A percentile compares a stretch with the other conserved stretches of the same genome.
phyloP scores from a whole-genome alignment of 2,888 invertebrate species.

The Dicycla oo region DNA sequence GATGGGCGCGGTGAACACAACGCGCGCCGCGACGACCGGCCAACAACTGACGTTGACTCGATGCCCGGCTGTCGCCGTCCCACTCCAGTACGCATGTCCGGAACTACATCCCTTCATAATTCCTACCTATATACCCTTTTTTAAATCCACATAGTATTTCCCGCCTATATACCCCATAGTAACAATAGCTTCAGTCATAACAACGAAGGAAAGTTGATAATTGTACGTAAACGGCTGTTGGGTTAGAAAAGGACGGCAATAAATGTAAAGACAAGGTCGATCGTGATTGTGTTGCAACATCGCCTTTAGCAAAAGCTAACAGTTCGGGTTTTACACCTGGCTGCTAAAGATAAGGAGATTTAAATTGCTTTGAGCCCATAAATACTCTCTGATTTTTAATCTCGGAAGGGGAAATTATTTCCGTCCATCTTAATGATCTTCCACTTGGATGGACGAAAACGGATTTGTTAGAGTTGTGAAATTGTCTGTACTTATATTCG shows the following conservation, averaged over 20 bases:
- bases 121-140: conserved; percentile 75
- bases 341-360: conserved; percentile 79
- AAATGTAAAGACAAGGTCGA: conserved; percentile 79
- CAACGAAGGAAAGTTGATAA: conserved; percentile 20
- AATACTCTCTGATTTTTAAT: conserved; percentile 69
- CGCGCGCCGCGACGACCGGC: conserved; percentile 82
- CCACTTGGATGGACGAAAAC: conserved; percentile 20
- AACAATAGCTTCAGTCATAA: conserved; percentile 56
- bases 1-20: conserved; percentile 68
- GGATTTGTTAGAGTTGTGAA: conserved; percentile 18
- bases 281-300: conserved; percentile 80
- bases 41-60: conserved; percentile 83
- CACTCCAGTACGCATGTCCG: conserved; percentile 88
- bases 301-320: conserved; percentile 76
- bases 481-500: background rate
- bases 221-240: conserved; percentile 29
- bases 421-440: conserved; percentile 37
- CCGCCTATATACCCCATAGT: conserved; percentile 60
- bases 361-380: conserved; percentile 71
- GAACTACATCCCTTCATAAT: conserved; percentile 82
- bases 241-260: conserved; percentile 74
- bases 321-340: conserved; percentile 82
- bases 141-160: conserved; percentile 61
- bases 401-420: conserved; percentile 56
- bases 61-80: conserved; percentile 80